A percentile compares a stretch with the other conserved stretches of the same genome.
phyloP scores from a whole-genome alignment of 2,113 vertebrate species.

The Columbina picui region DNA sequence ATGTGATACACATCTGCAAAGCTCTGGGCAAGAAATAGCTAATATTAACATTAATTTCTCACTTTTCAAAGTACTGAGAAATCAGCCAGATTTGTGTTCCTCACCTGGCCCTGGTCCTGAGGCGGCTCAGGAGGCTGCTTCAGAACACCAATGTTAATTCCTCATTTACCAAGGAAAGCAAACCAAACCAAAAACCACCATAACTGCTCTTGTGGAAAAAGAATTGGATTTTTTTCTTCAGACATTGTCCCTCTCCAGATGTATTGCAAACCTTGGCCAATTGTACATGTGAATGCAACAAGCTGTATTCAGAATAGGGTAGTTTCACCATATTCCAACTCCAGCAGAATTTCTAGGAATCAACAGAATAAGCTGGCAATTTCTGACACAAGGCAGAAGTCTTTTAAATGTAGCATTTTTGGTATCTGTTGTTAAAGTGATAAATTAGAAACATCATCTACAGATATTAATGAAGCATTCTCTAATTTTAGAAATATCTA shows the following conservation, averaged over 20 bases:
- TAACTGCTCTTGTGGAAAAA: slow-evolving; percentile 3
- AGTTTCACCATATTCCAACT: neutral
- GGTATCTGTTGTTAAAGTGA: neutral
- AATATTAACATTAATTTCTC: neutral
- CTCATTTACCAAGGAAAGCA: neutral
- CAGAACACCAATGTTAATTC: neutral
- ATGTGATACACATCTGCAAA: neutral
- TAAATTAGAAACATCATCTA: neutral
- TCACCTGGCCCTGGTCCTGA: neutral
- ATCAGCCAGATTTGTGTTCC: neutral
- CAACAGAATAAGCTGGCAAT: neutral
- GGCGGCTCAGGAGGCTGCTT: neutral
- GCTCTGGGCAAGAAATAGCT: neutral
- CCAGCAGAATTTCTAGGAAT: slow-evolving; percentile 37
- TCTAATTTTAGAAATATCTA: slow-evolving; percentile 2
- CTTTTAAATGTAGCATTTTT: neutral
- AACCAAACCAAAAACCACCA: fast-evolving
- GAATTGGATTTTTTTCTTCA: neutral
- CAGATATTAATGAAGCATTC: neutral
- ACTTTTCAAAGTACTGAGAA: neutral
- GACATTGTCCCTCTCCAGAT: neutral
- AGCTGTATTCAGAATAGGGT: neutral
- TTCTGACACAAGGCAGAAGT: neutral
- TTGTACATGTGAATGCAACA: neutral
- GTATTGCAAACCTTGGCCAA: neutral